phyloP scores from a whole-genome alignment of 1,140 invertebrate species.

The Leptinotarsa defecta region DNA sequence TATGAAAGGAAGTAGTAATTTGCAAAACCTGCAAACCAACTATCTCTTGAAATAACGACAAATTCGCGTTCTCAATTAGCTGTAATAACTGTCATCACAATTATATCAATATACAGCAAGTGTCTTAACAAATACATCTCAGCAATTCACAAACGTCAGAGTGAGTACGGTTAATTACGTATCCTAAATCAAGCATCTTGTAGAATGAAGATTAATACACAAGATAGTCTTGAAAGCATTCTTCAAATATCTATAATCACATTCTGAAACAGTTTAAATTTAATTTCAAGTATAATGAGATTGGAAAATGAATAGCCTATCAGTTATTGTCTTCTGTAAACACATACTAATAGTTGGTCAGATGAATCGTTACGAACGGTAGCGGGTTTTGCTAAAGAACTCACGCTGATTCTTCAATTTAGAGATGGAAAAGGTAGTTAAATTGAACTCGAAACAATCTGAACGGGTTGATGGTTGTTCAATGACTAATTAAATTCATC shows the following conservation, averaged over 20 bases:
- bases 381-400: neutral
- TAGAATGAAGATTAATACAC: conserved; percentile 17
- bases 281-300: conserved; percentile 33
- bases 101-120: too few relatives aligned
- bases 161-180: neutral
- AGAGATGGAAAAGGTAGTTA: neutral
- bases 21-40: too few relatives aligned
- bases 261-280: conserved; percentile 33
- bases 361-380: conserved; percentile 18
- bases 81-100: too few relatives aligned
- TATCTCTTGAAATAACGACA: too few relatives aligned
- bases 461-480: neutral
- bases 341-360: conserved; percentile 21
- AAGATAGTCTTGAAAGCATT: conserved; percentile 21
- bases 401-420: conserved; percentile 7
- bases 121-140: too few relatives aligned
- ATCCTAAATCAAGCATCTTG: neutral
- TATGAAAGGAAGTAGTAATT: too few relatives aligned
- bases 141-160: too few relatives aligned
- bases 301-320: conserved; percentile 34
- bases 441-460: neutral
- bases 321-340: conserved; percentile 32
- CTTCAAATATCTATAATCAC: conserved; percentile 25
- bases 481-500: too few relatives aligned
- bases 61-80: too few relatives aligned